A percentile compares a stretch with the other conserved stretches of the same genome.
These are phyloP conservation scores for Dichetophora obliterata DNA, from an alignment of 2,888 invertebrate species.

Conservation along the genomic window DNA sequence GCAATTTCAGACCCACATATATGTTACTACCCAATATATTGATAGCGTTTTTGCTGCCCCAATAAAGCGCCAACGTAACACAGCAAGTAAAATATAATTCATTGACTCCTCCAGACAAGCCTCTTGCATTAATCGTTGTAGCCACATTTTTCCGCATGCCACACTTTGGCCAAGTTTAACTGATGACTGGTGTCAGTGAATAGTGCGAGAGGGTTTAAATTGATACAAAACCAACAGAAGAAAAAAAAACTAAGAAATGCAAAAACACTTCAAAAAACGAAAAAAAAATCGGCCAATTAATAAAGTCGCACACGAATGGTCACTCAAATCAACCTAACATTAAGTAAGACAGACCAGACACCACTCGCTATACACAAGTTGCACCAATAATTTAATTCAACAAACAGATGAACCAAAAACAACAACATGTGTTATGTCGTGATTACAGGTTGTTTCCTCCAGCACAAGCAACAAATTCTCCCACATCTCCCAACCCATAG, in stretches of 20 bases:
- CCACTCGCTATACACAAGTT: neutral
- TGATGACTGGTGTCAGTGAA: conserved; percentile 13
- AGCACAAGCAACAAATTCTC: conserved; percentile 26
- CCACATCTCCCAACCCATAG: neutral
- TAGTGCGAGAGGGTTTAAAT: neutral
- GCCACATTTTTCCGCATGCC: neutral
- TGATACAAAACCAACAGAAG: neutral
- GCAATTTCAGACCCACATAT: too few species aligned
- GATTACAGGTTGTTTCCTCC: conserved; percentile 38
- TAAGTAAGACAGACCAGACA: neutral
- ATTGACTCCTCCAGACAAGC: neutral
- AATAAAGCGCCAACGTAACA: too few species aligned
- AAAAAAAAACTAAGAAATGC: neutral
- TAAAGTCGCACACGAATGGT: conserved; percentile 22
- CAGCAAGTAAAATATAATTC: neutral
- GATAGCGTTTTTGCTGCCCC: too few species aligned
- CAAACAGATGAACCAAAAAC: neutral
- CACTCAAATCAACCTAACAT: neutral
- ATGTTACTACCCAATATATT: too few species aligned
- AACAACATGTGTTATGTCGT: conserved; percentile 22
- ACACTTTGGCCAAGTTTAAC: neutral
- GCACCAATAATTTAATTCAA: conserved; percentile 5
- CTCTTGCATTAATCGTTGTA: neutral
- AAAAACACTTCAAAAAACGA: neutral
- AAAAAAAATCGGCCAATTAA: conserved; percentile 20